Base-by-base conservation (phyloP, 1,140 invertebrate genomes). In the Zaprionus camerounensis region DNA sequence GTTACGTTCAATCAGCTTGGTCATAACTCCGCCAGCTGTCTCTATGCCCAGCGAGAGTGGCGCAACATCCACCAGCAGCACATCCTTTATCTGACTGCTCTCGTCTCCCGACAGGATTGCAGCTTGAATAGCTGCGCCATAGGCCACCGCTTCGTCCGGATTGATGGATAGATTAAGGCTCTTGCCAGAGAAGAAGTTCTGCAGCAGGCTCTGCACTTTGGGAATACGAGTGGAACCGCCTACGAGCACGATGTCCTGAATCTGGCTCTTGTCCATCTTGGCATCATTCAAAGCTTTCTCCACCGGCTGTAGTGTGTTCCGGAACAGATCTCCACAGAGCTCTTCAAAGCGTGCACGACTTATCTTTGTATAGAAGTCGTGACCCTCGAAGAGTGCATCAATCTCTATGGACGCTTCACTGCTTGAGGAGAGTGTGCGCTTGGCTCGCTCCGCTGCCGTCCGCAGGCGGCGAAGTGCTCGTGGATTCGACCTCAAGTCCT, bases 341-440 rank as follows among this genome's bases (percentile, higher is more conserved):
- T 98, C 97, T 93, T 98, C 97, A 90, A 97, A 97, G 51, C 96
- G 93, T 11, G 97, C 97, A 79, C 97, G 94, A 15, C 96, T 96
- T 34, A 98, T 95, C 88, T 95, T 97, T 0, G 96, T 96, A 92
- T 97, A 97, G 92, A 97, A 97, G 91, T 98, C 97, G 15, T 96
- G 94, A 2, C 96, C 96, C 72, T 96, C 96, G 69, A 95, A 94
- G 9, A 96, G 90, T 7, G 96, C 95, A 85, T 96, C 96, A 36
- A 96, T 95, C 93, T 96, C 96, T 66, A 97, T 92, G 84, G 94
- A 96, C 1, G 95, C 95, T 93, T 95, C 95, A 11, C 95, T 95
- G 80, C 94, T 95, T 0, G 95, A 95, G 1, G 95, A 95, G 6
- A 96, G 80, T 0, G 95, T 95, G 75, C 95, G 93, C 92, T 96